These are phyloP conservation scores for Drosophila paracracens DNA, from an alignment of 2,888 invertebrate genomes.

Conservation along the genomic window DNA sequence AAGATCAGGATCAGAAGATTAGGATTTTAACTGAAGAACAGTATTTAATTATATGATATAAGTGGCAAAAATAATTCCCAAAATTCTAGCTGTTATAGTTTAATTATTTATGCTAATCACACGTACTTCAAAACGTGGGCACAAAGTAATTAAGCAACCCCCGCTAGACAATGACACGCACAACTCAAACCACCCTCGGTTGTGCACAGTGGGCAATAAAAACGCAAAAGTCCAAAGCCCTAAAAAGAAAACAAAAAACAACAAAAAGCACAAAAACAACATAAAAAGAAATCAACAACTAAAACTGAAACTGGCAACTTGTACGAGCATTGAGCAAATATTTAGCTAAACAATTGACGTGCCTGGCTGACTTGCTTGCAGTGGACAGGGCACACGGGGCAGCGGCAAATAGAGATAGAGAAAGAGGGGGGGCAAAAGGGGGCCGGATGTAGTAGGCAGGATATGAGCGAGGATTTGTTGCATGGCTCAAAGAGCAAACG, in stretches of 20 bases:
- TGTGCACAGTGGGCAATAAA: slow-evolving; percentile 31
- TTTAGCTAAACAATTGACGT: slow-evolving; percentile 78
- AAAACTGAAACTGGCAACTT: slow-evolving; percentile 76
- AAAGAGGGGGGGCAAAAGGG: background rate
- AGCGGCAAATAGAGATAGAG: background rate
- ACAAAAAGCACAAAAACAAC: background rate
- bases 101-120: slow-evolving; percentile 44
- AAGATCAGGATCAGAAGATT: background rate
- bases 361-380: slow-evolving; percentile 54
- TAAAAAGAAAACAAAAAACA: slow-evolving; percentile 7
- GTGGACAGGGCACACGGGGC: background rate
- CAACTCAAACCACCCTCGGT: slow-evolving; percentile 51
- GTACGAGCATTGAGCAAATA: slow-evolving; percentile 74
- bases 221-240: slow-evolving; percentile 4
- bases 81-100: background rate
- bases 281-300: slow-evolving; percentile 13
- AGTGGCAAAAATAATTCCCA: background rate
- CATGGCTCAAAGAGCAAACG: slow-evolving; percentile 54
- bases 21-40: background rate
- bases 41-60: background rate
- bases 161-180: background rate
- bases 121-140: slow-evolving; percentile 11
- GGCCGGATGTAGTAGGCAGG: slow-evolving; percentile 47
- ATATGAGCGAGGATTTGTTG: slow-evolving; percentile 75
- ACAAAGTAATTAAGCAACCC: slow-evolving; percentile 32